These are phyloP conservation scores for Talpa occidentalis DNA, from an alignment of 2,113 vertebrate genomes.

Conservation along the genomic window DNA sequence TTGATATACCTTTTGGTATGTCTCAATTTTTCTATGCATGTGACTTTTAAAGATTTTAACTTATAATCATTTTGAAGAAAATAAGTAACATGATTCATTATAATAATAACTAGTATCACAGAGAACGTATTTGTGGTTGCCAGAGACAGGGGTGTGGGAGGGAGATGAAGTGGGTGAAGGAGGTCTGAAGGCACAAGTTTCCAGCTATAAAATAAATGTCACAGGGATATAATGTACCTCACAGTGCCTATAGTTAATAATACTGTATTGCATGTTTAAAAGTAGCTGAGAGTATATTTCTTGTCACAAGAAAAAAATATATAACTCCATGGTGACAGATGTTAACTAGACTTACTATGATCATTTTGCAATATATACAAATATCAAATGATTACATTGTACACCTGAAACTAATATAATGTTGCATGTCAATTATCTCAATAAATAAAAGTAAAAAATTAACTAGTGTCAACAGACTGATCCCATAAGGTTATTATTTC, in stretches of 20 bases:
- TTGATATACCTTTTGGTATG: background rate
- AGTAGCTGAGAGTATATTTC: background rate
- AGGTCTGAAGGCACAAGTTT: background rate
- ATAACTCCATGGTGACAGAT: background rate
- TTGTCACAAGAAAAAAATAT: background rate
- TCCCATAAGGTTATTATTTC: background rate
- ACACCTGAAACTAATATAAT: background rate
- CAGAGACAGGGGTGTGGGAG: background rate
- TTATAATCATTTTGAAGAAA: conserved; percentile 39
- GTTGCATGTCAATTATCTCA: background rate
- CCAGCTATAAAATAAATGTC: background rate
- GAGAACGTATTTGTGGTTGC: background rate
- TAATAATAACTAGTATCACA: background rate
- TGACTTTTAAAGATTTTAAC: background rate
- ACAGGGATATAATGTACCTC: background rate
- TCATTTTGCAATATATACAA: background rate
- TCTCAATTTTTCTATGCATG: conserved; percentile 7
- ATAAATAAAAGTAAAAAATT: background rate
- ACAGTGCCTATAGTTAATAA: background rate
- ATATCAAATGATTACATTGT: background rate
- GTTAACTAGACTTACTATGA: background rate
- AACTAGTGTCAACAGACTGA: background rate
- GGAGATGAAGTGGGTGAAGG: background rate
- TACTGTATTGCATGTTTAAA: background rate
- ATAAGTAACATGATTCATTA: background rate